Conservation (phyloP, 92 coral and sea anemone species). For the Parazoanthus darwini region DNA sequence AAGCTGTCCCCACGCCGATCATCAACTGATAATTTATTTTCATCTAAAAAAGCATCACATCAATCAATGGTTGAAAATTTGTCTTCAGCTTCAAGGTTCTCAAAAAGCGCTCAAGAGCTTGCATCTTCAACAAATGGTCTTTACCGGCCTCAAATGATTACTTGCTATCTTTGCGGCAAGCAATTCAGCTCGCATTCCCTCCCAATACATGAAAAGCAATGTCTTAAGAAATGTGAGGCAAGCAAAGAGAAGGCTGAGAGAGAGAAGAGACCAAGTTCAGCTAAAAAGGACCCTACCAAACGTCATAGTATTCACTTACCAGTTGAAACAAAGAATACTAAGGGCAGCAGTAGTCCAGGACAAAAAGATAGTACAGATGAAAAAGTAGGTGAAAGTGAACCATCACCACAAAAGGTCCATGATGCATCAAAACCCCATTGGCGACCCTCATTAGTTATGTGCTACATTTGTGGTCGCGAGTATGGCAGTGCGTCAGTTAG, state of each 20-base stretch:
- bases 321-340: conserved; percentile 56
- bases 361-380: not conserved
- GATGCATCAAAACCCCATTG: not conserved
- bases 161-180: conserved; percentile 93
- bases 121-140: conserved; percentile 41
- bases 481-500: conserved; percentile 89
- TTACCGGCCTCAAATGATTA: conserved; percentile 68
- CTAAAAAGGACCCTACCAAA: conserved; percentile 38
- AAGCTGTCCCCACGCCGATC: conserved; percentile 12
- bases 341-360: conserved; percentile 14
- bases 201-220: conserved; percentile 92
- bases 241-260: conserved; percentile 52
- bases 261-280: conserved; percentile 41
- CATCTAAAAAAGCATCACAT: conserved; percentile 1
- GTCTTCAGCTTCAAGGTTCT: conserved; percentile 45
- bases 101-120: conserved; percentile 47
- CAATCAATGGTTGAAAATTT: conserved; percentile 32
- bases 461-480: conserved; percentile 94
- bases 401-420: not conserved
- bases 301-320: conserved; percentile 69
- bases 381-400: not conserved
- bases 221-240: conserved; percentile 88
- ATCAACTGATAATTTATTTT: conserved; percentile 27
- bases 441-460: conserved; percentile 72
- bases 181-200: conserved; percentile 87